phyloP scores from a whole-genome alignment of 2,113 vertebrate genomes.

The Trematomus loennbergii region DNA sequence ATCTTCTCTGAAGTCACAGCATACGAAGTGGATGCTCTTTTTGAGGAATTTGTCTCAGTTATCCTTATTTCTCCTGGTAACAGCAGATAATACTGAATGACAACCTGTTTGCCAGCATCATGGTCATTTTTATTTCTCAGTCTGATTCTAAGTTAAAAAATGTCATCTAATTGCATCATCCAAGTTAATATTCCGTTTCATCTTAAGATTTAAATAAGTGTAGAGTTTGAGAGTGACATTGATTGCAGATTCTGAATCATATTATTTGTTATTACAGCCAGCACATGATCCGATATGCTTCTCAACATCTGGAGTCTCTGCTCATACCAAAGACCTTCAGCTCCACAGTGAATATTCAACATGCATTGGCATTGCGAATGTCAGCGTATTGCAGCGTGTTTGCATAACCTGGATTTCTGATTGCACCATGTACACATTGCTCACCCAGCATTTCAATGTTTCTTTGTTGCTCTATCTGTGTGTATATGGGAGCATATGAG shows the following conservation, averaged over 20 bases:
- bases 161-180: background rate
- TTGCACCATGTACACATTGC: constrained; percentile 12
- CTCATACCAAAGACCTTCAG: constrained; percentile 9
- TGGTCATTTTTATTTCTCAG: background rate
- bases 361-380: too few relatives aligned
- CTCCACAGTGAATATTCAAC: constrained; percentile 8
- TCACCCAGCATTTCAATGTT: constrained; percentile 36
- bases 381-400: constrained; percentile 21
- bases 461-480: constrained; percentile 8
- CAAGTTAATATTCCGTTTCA: background rate
- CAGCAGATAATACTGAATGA: background rate
- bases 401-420: constrained; percentile 49
- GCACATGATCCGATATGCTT: background rate
- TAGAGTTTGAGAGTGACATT: background rate
- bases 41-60: constrained; percentile 1
- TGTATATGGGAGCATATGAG: constrained; percentile 5
- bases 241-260: background rate
- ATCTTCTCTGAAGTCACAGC: background rate
- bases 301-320: background rate
- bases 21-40: background rate
- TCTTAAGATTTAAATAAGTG: background rate
- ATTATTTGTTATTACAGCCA: background rate
- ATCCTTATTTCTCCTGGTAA: background rate
- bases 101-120: background rate
- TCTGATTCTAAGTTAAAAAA: background rate